These are phyloP conservation scores for Hippocampus abdominalis DNA, from an alignment of 2,113 vertebrate species.

Conservation along the genomic window DNA sequence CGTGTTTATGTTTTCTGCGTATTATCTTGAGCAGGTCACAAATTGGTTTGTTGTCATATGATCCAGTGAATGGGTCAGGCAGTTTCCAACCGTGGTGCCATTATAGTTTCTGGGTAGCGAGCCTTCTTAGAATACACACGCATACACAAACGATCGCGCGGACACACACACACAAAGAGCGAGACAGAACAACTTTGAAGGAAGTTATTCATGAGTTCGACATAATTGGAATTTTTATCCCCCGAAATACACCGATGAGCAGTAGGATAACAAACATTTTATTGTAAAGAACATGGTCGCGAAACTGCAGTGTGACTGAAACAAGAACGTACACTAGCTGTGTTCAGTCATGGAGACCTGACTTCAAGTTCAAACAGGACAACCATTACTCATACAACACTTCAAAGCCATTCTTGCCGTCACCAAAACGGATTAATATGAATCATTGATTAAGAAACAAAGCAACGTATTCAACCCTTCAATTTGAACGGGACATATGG, in stretches of 20 bases:
- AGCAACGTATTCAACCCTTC: neutral
- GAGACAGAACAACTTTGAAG: neutral
- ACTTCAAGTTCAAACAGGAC: neutral
- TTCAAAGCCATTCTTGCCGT: neutral
- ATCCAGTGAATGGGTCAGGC: slow-evolving; percentile 34
- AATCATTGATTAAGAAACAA: neutral
- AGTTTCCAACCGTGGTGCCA: slow-evolving; percentile 30
- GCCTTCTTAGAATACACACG: slow-evolving; percentile 60
- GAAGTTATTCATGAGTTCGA: neutral
- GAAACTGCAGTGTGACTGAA: neutral
- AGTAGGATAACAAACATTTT: slow-evolving; percentile 47
- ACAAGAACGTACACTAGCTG: neutral
- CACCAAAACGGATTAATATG: neutral
- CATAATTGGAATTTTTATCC: neutral
- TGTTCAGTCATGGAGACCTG: neutral
- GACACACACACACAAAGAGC: neutral
- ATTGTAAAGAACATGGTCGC: slow-evolving; percentile 30
- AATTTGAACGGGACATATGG: neutral
- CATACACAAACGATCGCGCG: neutral
- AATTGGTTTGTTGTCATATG: slow-evolving; percentile 16
- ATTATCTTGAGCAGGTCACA: slow-evolving; percentile 10
- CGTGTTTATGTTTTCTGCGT: neutral
- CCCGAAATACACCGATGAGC: neutral
- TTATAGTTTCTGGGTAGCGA: slow-evolving; percentile 55
- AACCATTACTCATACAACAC: neutral